phyloP scores from a whole-genome alignment of 2,113 vertebrate genomes.

The Laterallus jamaicensis region DNA sequence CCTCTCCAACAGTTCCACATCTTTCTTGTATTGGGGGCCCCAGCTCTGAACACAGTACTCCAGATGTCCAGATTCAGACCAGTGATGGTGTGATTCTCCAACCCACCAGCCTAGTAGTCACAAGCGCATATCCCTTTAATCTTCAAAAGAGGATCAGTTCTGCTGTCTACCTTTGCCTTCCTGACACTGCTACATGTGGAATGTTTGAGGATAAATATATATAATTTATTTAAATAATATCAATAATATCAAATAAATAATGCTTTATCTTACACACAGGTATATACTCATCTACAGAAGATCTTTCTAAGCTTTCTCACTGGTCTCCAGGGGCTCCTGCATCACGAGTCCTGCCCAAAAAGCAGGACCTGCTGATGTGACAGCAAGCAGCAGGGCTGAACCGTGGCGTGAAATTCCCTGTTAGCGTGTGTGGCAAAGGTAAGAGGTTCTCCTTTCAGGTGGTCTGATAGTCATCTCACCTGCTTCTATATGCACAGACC shows the following conservation, averaged over 20 bases:
- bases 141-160: not conserved
- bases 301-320: not conserved
- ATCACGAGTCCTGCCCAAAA: not conserved
- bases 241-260: too few relatives aligned
- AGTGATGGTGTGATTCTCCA: not conserved
- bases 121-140: not conserved
- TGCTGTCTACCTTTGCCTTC: not conserved
- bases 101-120: not conserved
- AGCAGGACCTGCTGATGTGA: not conserved
- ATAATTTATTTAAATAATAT: too few relatives aligned
- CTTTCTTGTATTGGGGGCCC: too few relatives aligned
- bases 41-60: too few relatives aligned
- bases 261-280: not conserved
- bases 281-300: not conserved
- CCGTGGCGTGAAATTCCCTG: not conserved
- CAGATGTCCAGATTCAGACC: not conserved
- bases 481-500: not conserved
- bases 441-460: not conserved
- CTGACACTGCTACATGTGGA: not conserved
- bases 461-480: not conserved
- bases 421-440: not conserved
- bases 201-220: not conserved
- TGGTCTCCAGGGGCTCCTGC: not conserved
- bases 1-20: too few relatives aligned
- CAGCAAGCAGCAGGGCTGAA: not conserved